phyloP scores from a whole-genome alignment of 64 coral and sea anemone genomes.

The Dendrophyllia cribrosa region DNA sequence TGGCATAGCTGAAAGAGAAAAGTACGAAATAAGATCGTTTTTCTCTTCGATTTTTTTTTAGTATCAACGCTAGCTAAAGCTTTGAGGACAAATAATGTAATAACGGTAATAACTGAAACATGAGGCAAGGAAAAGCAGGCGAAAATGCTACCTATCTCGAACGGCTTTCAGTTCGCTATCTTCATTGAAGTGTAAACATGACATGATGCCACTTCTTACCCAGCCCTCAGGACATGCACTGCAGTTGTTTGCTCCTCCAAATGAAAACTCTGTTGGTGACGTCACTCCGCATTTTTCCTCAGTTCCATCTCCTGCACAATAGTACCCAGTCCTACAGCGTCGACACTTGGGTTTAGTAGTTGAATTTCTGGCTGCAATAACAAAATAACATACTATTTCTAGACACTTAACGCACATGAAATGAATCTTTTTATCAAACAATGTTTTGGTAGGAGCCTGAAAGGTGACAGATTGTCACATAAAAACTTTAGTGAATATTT shows the following conservation, averaged over 20 bases:
- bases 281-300: slow-evolving; percentile 78
- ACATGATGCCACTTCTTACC: slow-evolving; percentile 40
- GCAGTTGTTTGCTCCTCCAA: slow-evolving; percentile 89
- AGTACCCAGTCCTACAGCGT: slow-evolving; percentile 90
- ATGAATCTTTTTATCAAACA: neutral
- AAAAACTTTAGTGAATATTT: too few species aligned
- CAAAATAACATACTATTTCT: neutral
- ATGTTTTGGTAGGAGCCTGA: too few species aligned
- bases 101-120: too few species aligned
- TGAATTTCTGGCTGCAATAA: slow-evolving; percentile 80
- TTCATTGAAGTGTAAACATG: neutral
- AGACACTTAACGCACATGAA: neutral
- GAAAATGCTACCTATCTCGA: too few species aligned
- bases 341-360: slow-evolving; percentile 92
- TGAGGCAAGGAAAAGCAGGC: too few species aligned
- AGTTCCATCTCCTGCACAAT: slow-evolving; percentile 89
- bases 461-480: too few species aligned
- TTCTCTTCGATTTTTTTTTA: too few species aligned
- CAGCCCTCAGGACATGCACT: slow-evolving; percentile 85
- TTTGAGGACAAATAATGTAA: too few species aligned
- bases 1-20: slow-evolving; percentile 78
- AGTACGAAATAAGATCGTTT: neutral
- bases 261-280: slow-evolving; percentile 89
- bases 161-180: too few species aligned
- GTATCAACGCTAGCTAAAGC: too few species aligned